phyloP scores from a whole-genome alignment of 2,797 vertebrate genomes.

The Cossypha dichroa region DNA sequence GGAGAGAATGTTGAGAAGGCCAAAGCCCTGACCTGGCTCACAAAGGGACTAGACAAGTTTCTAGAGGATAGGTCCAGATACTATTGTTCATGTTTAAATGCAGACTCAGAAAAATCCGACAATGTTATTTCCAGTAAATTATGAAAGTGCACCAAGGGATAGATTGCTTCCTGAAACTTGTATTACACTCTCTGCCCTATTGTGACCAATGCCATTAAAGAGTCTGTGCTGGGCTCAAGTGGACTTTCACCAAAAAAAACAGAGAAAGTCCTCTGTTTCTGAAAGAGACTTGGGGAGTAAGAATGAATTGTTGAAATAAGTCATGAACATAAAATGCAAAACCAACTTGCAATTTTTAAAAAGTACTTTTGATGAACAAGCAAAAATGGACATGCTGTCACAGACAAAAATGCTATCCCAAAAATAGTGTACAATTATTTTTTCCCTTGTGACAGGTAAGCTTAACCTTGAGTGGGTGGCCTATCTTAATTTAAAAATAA shows the following conservation, averaged over 20 bases:
- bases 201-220: neutral
- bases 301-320: neutral
- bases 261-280: neutral
- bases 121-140: neutral
- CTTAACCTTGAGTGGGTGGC: neutral
- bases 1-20: neutral
- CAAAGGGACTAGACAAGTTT: neutral
- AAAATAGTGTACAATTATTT: neutral
- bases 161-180: neutral
- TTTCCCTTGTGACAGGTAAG: neutral
- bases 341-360: neutral
- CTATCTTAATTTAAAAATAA: neutral
- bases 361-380: neutral
- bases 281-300: neutral
- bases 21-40: neutral
- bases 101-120: neutral
- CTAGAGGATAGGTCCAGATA: neutral
- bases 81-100: neutral
- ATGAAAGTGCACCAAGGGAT: neutral
- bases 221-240: neutral
- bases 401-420: neutral
- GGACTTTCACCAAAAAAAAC: neutral
- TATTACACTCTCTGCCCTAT: neutral
- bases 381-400: neutral
- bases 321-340: neutral